These are phyloP conservation scores for Orthosia incerta DNA, from an alignment of 2,888 invertebrate species.

Conservation along the genomic window DNA sequence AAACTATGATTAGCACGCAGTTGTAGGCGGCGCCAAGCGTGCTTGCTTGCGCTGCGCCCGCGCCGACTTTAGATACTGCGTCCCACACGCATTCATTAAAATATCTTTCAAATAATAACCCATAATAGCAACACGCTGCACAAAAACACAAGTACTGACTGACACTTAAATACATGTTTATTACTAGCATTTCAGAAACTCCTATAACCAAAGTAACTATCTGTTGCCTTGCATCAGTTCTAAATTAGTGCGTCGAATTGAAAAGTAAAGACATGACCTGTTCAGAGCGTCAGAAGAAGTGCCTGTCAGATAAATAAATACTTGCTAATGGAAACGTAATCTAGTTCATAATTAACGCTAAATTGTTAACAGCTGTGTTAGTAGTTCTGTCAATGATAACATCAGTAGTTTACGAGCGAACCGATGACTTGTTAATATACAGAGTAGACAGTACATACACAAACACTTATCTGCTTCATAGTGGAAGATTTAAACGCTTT, in stretches of 20 bases:
- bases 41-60: conserved; percentile 63
- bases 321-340: conserved; percentile 22
- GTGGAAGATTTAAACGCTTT: conserved; percentile 47
- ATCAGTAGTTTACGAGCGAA: conserved; percentile 22
- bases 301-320: conserved; percentile 3
- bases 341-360: conserved; percentile 29
- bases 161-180: conserved; percentile 20
- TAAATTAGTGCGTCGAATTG: neutral
- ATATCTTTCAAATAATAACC: conserved; percentile 56
- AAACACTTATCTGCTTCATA: conserved; percentile 11
- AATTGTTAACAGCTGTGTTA: conserved; percentile 28
- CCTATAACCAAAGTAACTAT: neutral
- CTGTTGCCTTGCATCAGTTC: neutral
- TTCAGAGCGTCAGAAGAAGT: conserved; percentile 6
- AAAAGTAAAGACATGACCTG: conserved; percentile 9
- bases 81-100: conserved; percentile 64
- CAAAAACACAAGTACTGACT: conserved; percentile 13
- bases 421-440: conserved; percentile 17
- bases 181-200: conserved; percentile 2
- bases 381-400: conserved; percentile 28
- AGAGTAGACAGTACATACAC: conserved; percentile 16
- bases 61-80: conserved; percentile 38
- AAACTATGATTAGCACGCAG: conserved; percentile 66
- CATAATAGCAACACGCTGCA: conserved; percentile 37
- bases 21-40: conserved; percentile 67